Conservation (phyloP, 2,797 vertebrate genomes). For the Emys orbicularis region DNA sequence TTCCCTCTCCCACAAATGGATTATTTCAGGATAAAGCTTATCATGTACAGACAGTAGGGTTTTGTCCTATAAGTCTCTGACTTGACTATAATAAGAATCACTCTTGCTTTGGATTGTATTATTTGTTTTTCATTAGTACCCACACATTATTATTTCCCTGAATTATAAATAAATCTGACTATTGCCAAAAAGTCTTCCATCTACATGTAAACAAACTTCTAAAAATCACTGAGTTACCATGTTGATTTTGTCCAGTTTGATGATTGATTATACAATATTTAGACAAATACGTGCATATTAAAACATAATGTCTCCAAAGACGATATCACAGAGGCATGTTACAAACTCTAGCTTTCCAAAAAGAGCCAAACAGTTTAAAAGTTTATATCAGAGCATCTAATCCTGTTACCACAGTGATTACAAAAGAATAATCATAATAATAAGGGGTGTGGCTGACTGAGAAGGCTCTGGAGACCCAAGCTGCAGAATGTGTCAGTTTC, state of each 20-base stretch:
- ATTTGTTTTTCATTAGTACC: background rate
- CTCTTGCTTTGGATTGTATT: background rate
- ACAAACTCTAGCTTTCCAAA: conserved; percentile 48
- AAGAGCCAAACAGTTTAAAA: conserved; percentile 57
- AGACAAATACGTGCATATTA: conserved; percentile 60
- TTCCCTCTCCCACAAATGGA: conserved; percentile 39
- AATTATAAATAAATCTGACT: conserved; percentile 9
- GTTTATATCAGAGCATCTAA: conserved; percentile 62
- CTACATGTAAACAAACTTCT: conserved; percentile 35
- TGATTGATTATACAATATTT: conserved; percentile 66
- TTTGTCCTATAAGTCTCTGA: conserved; percentile 15
- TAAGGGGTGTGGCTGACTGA: conserved; percentile 36
- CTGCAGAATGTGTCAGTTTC: conserved; percentile 45
- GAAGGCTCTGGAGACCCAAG: background rate
- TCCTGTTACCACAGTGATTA: conserved; percentile 53
- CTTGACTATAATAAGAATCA: background rate
- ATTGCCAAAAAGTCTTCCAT: conserved; percentile 10
- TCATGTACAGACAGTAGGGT: background rate
- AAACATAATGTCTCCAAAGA: conserved; percentile 51
- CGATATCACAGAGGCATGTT: conserved; percentile 47
- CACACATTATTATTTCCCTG: background rate
- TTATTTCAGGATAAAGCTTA: conserved; percentile 56
- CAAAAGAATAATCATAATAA: conserved; percentile 20
- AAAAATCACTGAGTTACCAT: conserved; percentile 36
- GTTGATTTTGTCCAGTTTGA: conserved; percentile 40